Base-by-base conservation (phyloP, 2,888 invertebrate species). In the Scaptodrosophila latifasciaeformis region DNA sequence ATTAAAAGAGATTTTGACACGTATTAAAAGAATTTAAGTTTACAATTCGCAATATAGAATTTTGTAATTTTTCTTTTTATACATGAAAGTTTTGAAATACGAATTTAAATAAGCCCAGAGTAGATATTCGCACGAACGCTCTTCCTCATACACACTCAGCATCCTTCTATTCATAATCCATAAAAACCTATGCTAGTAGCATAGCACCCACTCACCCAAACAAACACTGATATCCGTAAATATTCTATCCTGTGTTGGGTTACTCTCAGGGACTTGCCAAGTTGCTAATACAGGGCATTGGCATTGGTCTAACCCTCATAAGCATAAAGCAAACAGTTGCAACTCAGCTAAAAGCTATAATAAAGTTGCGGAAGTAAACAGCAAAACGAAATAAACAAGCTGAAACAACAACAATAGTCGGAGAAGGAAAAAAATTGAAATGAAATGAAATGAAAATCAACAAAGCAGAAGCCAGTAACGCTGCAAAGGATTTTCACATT, bases 291-390 rank as follows among this genome's bases (percentile, higher is more conserved):
- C 61, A 70, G 58, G 53, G 65, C 70, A 61, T n/a, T n/a, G n/a
- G n/a, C n/a, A n/a, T 64, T 69, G 69, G 67, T 42, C 63, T 49
- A 54, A 63, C 68, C 78, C 81, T 75, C 71, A 71, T 77, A 75
- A 81, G 82, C 77, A 65, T 65, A 66, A 51, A 62, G 62, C 65
- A 78, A 78, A 80, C 78, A 74, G 65, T 70, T 65, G 70, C 77
- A 70, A 74, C 75, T 66, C 70, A 66, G 68, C 67, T 74, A 81
- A 82, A 82, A 80, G 82, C 74, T 70, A 80, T 80, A 82, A 80
- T 80, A 82, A 78, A 78, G 67, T 78, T 75, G 72, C 70, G 71
- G 67, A 77, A 67, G 71, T 72, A 77, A 79, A 81, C 70, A 77
- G 65, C 74, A 69, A 62, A 70, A 51, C 59, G 59, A 65, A 70